phyloP scores from a whole-genome alignment of 2,888 invertebrate genomes.

The Thereva unica region DNA sequence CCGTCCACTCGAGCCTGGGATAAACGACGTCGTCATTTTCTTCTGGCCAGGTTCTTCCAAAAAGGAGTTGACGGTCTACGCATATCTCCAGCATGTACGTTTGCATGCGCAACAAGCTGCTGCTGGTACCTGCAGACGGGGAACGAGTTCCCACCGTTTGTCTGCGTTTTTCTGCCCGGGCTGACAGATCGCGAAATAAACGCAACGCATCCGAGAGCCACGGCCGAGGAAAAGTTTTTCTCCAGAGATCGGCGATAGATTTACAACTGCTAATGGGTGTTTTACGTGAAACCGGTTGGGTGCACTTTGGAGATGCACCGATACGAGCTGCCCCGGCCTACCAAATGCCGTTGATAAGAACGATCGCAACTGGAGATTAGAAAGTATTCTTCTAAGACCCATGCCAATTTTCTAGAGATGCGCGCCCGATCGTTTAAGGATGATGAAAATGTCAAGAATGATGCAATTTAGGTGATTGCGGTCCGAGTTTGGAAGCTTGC shows the following conservation, averaged over 20 bases:
- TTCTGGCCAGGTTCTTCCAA: slow-evolving; percentile 8
- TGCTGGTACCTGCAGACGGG: slow-evolving; percentile 12
- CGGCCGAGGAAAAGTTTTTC: slow-evolving; percentile 24
- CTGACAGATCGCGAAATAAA: slow-evolving; percentile 33
- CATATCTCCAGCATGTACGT: slow-evolving; percentile 25
- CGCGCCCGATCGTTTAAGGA: neutral
- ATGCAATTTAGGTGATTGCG: slow-evolving; percentile 12
- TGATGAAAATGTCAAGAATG: slow-evolving; percentile 22
- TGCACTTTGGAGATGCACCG: slow-evolving; percentile 14
- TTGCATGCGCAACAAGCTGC: slow-evolving; percentile 23
- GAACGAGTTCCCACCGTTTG: slow-evolving; percentile 38
- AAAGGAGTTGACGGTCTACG: slow-evolving; percentile 10
- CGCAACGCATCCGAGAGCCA: neutral
- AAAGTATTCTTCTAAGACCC: slow-evolving; percentile 5
- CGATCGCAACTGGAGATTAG: slow-evolving; percentile 15
- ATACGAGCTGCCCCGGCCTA: slow-evolving; percentile 11
- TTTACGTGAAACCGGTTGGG: slow-evolving; percentile 22
- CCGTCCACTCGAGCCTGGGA: slow-evolving; percentile 4
- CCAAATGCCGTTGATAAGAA: slow-evolving; percentile 21
- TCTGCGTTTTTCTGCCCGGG: slow-evolving; percentile 29
- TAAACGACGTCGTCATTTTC: neutral
- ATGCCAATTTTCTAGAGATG: slow-evolving; percentile 7
- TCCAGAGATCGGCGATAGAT: slow-evolving; percentile 30
- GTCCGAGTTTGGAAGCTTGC: neutral
- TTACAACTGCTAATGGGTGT: slow-evolving; percentile 35